Evolutionary conservation across 2,888 invertebrate species (phyloP), one percentile per base, ranked within the genome.

Genomic region (Allolobophora icterica): DNA sequence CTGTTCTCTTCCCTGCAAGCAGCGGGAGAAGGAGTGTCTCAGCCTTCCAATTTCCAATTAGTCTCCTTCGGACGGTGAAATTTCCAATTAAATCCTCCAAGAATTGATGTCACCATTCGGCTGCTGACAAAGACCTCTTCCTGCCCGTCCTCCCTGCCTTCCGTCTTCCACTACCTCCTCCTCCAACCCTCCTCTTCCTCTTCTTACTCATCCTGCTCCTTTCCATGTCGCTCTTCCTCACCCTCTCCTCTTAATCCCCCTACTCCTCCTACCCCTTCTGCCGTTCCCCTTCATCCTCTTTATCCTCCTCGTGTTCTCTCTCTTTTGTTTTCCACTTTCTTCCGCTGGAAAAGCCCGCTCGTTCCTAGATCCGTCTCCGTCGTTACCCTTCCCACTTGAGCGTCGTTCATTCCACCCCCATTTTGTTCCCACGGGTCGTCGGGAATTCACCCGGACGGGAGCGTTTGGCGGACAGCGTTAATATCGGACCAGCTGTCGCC

Each of bases 31-130:
- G 87, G 87, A 38, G 87, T 38, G 38, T 38, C 87, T 17, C 87
- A 87, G 35, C 87, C 87, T 87, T 38, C 35, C 87, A 87, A 87
- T 87, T 87, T 87, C 87, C 87, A 87, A 87, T 87, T 35, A 87
- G 87, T 87, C 87, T 87, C 34, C 38, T 71, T 71, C 71, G 71
- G 71, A 71, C 71, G 71, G 71, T 71, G 71, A 71, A 71, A 71
- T 71, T 87, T 87, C 87, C 87, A 87, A 87, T 87, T 87, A 87
- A 87, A 38, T 87, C 38, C 87, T 87, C 34, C 35, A 38, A 87
- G 34, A 87, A 87, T 87, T 87, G 87, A 87, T 87, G 87, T 87
- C 87, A 35, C 87, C 38, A 34, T 87, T 71, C 71, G 71, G 71
- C 30, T 8, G 71, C 71, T 71, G 71, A 71, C 71, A 71, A 71